phyloP scores from a whole-genome alignment of 2,888 invertebrate species.

The Drepanosiphum platanoidis region DNA sequence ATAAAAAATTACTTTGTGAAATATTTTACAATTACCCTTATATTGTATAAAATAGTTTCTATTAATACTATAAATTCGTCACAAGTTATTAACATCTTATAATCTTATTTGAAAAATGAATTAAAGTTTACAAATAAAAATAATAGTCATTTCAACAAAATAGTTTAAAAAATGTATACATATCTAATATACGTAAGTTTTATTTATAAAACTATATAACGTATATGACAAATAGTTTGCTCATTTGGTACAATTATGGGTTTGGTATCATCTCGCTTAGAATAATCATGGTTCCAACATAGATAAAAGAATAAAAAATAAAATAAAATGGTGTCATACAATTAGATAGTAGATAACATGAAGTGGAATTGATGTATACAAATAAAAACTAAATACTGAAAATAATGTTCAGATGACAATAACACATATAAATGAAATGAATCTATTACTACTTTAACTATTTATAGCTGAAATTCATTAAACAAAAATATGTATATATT shows the following conservation, averaged over 20 bases:
- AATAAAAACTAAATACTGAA: constrained; percentile 36
- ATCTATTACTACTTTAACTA: constrained; percentile 10
- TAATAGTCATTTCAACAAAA: constrained; percentile 41
- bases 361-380: neutral
- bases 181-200: too few relatives aligned
- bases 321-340: constrained; percentile 16
- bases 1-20: constrained; percentile 21
- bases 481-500: neutral
- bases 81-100: constrained; percentile 41
- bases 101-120: constrained; percentile 31
- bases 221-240: constrained; percentile 9
- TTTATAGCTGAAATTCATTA: neutral
- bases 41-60: constrained; percentile 5
- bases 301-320: constrained; percentile 30
- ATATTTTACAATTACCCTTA: neutral
- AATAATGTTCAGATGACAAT: constrained; percentile 13
- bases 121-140: constrained; percentile 32
- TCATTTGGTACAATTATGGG: constrained; percentile 27
- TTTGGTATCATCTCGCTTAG: constrained; percentile 41
- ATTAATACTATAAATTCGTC: constrained; percentile 48
- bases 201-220: constrained; percentile 17
- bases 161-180: constrained; percentile 38
- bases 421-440: neutral
- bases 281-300: constrained; percentile 27
- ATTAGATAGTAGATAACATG: neutral